These are phyloP conservation scores for Ectemnius cavifrons DNA, from an alignment of 2,888 invertebrate species.

Conservation along the genomic window DNA sequence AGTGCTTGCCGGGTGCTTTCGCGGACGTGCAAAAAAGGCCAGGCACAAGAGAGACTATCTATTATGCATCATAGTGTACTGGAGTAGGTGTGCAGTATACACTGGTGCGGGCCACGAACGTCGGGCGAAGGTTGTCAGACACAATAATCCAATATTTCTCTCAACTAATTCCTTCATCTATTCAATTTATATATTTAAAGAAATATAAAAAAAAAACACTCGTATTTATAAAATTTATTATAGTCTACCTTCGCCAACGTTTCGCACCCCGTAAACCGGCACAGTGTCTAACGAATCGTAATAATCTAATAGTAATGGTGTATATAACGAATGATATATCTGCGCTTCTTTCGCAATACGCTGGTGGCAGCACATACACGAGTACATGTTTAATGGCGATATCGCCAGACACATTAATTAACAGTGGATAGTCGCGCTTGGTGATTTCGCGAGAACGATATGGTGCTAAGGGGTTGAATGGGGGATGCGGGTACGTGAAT, in stretches of 20 bases:
- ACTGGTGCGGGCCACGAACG: constrained; percentile 50
- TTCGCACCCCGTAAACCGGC: neutral
- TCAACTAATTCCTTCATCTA: too few species aligned
- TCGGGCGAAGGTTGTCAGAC: constrained; percentile 32
- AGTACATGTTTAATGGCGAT: neutral
- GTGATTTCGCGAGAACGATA: neutral
- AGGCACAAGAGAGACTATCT: constrained; percentile 61
- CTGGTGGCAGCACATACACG: constrained; percentile 61
- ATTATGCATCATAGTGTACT: constrained; percentile 51
- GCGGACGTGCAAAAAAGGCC: constrained; percentile 72
- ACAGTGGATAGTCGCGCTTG: neutral
- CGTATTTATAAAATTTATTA: too few species aligned
- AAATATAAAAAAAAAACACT: too few species aligned
- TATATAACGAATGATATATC: too few species aligned
- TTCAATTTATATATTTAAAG: too few species aligned
- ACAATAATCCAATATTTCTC: neutral
- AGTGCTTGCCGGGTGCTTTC: constrained; percentile 33
- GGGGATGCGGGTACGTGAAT: too few species aligned
- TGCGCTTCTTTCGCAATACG: constrained; percentile 38
- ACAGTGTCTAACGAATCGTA: too few species aligned
- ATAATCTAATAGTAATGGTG: too few species aligned
- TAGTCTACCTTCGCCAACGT: constrained; percentile 14
- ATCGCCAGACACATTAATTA: neutral
- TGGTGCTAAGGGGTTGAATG: too few species aligned
- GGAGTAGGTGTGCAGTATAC: constrained; percentile 55